Conservation (phyloP, 2,113 vertebrate genomes). For the Mormyrus iriodes region DNA sequence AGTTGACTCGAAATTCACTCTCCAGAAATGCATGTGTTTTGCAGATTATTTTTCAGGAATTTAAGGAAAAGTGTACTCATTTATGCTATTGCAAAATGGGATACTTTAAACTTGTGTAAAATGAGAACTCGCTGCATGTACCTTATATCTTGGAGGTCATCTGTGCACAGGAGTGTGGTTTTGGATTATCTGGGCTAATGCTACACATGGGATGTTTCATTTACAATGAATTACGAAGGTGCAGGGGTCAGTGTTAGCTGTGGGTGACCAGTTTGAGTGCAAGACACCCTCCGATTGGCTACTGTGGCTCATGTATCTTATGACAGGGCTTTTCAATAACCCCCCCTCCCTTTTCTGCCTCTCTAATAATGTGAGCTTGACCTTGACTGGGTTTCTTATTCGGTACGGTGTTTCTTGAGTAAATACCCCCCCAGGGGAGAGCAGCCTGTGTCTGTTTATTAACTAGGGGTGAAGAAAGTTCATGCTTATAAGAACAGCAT, state of each 20-base stretch:
- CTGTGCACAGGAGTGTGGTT: background rate
- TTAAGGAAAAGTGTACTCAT: background rate
- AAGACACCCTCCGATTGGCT: background rate
- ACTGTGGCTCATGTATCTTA: background rate
- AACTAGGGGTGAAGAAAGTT: background rate
- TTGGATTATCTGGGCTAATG: background rate
- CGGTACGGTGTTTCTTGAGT: background rate
- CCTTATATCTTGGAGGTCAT: background rate
- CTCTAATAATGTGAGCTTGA: background rate
- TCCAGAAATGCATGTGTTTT: background rate
- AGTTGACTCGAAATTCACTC: background rate
- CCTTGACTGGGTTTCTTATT: background rate
- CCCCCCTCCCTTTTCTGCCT: background rate
- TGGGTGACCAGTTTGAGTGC: background rate
- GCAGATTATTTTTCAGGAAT: background rate
- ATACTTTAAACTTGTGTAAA: too few species aligned
- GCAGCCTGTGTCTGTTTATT: background rate
- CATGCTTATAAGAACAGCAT: background rate
- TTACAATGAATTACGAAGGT: background rate
- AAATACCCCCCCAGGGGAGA: background rate
- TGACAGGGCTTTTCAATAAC: background rate
- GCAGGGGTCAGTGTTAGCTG: background rate
- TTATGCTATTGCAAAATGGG: background rate
- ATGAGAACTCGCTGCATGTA: background rate
- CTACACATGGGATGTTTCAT: background rate